Evolutionary conservation across 2,888 invertebrate species (phyloP), one percentile per base, ranked within the genome.

Genomic region (Arenicola marina): DNA sequence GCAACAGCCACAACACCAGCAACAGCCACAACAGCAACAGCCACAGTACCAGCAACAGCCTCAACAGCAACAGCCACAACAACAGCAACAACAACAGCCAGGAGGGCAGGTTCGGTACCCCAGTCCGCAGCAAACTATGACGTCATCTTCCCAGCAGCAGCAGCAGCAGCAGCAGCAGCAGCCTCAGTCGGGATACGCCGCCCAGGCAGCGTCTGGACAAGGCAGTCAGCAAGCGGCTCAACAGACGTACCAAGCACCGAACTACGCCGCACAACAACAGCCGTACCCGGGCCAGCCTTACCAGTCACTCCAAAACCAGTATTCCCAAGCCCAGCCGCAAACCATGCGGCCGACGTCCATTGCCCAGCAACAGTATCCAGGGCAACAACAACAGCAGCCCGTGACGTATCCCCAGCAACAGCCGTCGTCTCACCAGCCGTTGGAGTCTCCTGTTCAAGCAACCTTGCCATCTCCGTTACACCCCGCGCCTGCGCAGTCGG

Each of bases 261-360:
- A n/a, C 4, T 44, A 58, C 29, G 29, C 32, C 26, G 26, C 51
- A 56, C 45, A 44, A 29, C 68, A 38, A 59, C 66, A 57, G 56
- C 71, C 51, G 53, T 75, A 54, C 87, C 4, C 24, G 11, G 56
- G 59, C 24, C 66, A 65, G 46, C 66, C 44, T 51, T 58, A 62
- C 18, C 53, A 29, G 31, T 59, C 57, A 34, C 62, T 33, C 29
- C 32, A 18, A 2, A 46, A 46, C 1, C 38, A 58, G 21, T 64
- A 59, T 18, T 59, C 60, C 51, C 64, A 54, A 51, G 43, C 28
- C 46, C 59, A 56, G 38, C 58, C 31, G 54, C 29, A 43, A 24
- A 53, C 63, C 51, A 63, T 61, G 51, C 65, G 57, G 43, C 45
- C 53, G 15, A 43, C 38, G 45, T 34, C 24, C n/a, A n/a, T n/a